Percentiles rank a stretch among this genome's conserved stretches.
phyloP scores from a whole-genome alignment of 2,888 invertebrate species.

The Stegophylla sp. region DNA sequence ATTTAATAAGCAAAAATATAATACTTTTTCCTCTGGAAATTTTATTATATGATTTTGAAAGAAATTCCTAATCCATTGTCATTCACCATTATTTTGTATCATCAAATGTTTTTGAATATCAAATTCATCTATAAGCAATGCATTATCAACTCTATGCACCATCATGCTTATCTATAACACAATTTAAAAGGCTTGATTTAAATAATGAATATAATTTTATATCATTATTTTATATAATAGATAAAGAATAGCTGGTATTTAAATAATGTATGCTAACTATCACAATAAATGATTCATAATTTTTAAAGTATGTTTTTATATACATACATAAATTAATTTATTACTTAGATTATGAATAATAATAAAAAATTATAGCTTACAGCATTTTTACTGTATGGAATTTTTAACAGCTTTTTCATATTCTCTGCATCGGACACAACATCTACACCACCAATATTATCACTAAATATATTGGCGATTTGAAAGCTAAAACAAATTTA shows the following conservation, averaged over 20 bases:
- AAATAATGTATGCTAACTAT: no score
- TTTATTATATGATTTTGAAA: slow-evolving; percentile 81
- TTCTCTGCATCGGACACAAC: slow-evolving; percentile 93
- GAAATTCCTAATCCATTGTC: slow-evolving; percentile 89
- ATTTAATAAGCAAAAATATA: background rate
- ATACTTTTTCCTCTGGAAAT: slow-evolving; percentile 43
- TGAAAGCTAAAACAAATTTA: slow-evolving; percentile 73
- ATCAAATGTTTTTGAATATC: slow-evolving; percentile 88
- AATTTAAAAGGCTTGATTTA: background rate
- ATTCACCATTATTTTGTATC: slow-evolving; percentile 78
- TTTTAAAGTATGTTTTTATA: no score
- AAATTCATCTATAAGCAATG: slow-evolving; percentile 87
- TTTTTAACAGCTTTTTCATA: slow-evolving; percentile 87
- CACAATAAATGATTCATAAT: no score
- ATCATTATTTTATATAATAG: no score
- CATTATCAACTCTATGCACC: slow-evolving; percentile 90
- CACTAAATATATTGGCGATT: slow-evolving; percentile 92
- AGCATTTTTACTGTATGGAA: slow-evolving; percentile 80
- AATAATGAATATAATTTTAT: background rate
- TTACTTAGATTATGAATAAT: background rate
- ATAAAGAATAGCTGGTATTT: no score
- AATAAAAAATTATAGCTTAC: slow-evolving; percentile 66
- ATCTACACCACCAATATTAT: slow-evolving; percentile 89
- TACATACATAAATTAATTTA: background rate
- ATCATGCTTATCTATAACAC: slow-evolving; percentile 78